A percentile compares a stretch with the other conserved stretches of the same genome.
phyloP scores from a whole-genome alignment of 2,797 vertebrate genomes.

The Tenualosa thibaudeaui region DNA sequence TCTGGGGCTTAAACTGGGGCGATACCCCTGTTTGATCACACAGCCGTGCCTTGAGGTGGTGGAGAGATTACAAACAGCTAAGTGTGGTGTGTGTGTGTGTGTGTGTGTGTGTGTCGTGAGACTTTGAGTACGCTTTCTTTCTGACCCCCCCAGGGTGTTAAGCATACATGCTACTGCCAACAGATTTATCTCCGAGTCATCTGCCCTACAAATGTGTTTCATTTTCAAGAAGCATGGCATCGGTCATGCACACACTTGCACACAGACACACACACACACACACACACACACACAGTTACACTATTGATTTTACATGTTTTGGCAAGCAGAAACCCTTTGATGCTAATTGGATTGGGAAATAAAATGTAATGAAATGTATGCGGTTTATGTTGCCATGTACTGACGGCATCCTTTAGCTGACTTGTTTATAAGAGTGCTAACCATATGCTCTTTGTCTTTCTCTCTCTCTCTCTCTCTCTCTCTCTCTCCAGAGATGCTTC shows the following conservation, averaged over 20 bases:
- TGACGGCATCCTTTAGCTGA: neutral
- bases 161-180: neutral
- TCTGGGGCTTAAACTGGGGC: constrained; percentile 13
- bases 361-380: neutral
- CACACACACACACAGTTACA: neutral
- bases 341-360: neutral
- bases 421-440: neutral
- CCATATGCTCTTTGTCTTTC: neutral
- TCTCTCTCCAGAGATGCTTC: constrained; percentile 86
- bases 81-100: constrained; percentile 9
- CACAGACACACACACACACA: neutral
- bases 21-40: neutral
- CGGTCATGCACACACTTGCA: neutral
- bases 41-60: constrained; percentile 9
- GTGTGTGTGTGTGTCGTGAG: constrained; percentile 12
- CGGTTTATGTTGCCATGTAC: neutral
- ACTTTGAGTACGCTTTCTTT: constrained; percentile 8
- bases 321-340: neutral
- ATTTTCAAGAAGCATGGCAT: neutral
- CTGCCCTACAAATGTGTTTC: constrained; percentile 16
- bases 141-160: constrained; percentile 1
- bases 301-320: neutral
- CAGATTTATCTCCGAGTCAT: constrained; percentile 7
- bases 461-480: neutral
- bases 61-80: constrained; percentile 18